These are phyloP conservation scores for Agapostemon virescens DNA, from an alignment of 2,888 invertebrate species.

Conservation along the genomic window DNA sequence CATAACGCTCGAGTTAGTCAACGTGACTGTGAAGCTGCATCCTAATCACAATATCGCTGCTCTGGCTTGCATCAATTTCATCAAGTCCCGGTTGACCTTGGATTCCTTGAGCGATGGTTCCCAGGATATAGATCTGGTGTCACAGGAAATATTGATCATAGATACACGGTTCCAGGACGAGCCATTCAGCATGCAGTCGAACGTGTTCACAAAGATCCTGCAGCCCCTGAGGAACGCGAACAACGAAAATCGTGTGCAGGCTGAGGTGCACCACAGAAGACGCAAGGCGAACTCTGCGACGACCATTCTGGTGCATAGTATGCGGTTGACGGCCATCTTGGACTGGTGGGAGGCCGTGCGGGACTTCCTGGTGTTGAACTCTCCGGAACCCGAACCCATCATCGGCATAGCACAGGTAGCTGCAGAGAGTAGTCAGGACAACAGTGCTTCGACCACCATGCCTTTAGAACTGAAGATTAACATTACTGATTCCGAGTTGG, in stretches of 20 bases:
- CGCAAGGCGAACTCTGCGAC: slow-evolving; percentile 87
- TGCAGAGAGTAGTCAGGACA: slow-evolving; percentile 62
- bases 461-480: slow-evolving; percentile 94
- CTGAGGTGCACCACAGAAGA: slow-evolving; percentile 88
- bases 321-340: slow-evolving; percentile 95
- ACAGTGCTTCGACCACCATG: slow-evolving; percentile 61
- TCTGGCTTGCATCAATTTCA: slow-evolving; percentile 94
- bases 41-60: slow-evolving; percentile 83
- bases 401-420: slow-evolving; percentile 58
- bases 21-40: slow-evolving; percentile 90
- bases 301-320: slow-evolving; percentile 95
- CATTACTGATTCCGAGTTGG: slow-evolving; percentile 96
- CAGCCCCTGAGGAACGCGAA: slow-evolving; percentile 86
- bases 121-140: slow-evolving; percentile 95
- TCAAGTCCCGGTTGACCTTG: slow-evolving; percentile 91
- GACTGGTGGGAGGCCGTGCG: slow-evolving; percentile 95
- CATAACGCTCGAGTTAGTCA: slow-evolving; percentile 90
- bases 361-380: slow-evolving; percentile 86
- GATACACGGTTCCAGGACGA: slow-evolving; percentile 87
- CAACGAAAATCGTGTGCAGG: slow-evolving; percentile 85
- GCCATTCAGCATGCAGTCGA: slow-evolving; percentile 87
- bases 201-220: slow-evolving; percentile 94
- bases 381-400: slow-evolving; percentile 75
- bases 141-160: slow-evolving; percentile 91
- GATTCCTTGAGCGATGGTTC: slow-evolving; percentile 94